These are phyloP conservation scores for Pyralis farinalis DNA, from an alignment of 2,888 invertebrate species.

Conservation along the genomic window DNA sequence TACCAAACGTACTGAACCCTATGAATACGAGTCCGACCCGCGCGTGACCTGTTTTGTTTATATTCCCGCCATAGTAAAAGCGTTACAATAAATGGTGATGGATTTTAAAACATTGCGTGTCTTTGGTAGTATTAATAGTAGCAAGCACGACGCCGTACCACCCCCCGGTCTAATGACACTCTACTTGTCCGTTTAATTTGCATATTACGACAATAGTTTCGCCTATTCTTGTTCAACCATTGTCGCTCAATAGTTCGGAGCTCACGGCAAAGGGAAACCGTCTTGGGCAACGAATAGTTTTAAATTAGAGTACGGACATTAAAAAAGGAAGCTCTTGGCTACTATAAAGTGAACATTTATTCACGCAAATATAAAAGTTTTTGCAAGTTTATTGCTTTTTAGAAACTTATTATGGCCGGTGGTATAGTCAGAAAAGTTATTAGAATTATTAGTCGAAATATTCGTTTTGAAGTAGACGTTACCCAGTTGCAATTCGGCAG, in stretches of 20 bases:
- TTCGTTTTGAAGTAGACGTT: neutral
- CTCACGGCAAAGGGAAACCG: conserved; percentile 24
- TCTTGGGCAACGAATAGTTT: neutral
- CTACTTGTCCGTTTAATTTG: conserved; percentile 68
- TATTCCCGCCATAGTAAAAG: neutral
- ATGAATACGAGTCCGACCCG: too few relatives aligned
- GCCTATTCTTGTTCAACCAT: conserved; percentile 38
- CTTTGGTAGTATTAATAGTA: conserved; percentile 32
- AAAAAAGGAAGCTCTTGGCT: neutral
- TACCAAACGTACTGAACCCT: too few relatives aligned
- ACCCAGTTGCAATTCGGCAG: neutral
- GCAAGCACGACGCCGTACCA: conserved; percentile 59
- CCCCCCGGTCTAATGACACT: conserved; percentile 60
- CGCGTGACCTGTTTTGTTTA: too few relatives aligned
- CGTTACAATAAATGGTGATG: conserved; percentile 22
- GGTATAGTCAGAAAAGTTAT: neutral
- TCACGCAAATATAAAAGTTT: conserved; percentile 7
- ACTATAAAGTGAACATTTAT: neutral
- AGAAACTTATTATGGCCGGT: neutral
- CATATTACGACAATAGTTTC: conserved; percentile 61
- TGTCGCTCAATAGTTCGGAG: conserved; percentile 38
- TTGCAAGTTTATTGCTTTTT: neutral
- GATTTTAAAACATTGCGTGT: conserved; percentile 50
- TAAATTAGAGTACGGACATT: neutral
- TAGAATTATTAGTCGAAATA: conserved; percentile 1